Base-by-base conservation (phyloP, 2,113 vertebrate genomes). In the Calonectris borealis region DNA sequence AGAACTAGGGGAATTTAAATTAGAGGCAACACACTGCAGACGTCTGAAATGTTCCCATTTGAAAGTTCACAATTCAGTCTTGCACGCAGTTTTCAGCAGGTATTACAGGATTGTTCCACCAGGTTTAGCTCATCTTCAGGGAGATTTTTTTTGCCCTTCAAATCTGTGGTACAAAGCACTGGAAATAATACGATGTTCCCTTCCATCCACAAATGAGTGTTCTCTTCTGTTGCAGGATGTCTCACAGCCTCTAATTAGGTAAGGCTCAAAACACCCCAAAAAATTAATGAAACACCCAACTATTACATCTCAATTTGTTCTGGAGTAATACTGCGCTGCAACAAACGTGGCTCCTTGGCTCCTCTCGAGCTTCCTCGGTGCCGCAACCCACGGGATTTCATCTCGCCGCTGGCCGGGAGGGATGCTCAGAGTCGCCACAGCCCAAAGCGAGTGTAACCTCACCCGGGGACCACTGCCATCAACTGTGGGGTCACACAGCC, bases 301-400 rank as follows among this genome's bases (percentile, higher is more conserved):
- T 51, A 31, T 34, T 16, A 4, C 38, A 34, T 22, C 51, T 52
- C 24, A 0, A 31, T 88, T 86, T 81, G 7, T 61, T 9, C 76
- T 42, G 58, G n/a, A 64, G 57, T 8, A 13, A 13, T 0, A 0
- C 25, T 19, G 46, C 22, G 2, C 38, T 65, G 49, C n/a, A 29
- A 16, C 9, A 32, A 19, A 48, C 0, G 5, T 10, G 44, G n/a
- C n/a, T n/a, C n/a, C 11, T 48, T 40, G 82, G 31, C 24, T 78
- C 18, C 36, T 70, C 46, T 34, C 61, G 31, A 38, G 9, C 69
- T 9, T 20, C 58, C 68, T 42, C 2, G 0, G 66, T 14, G 21
- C 44, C 2, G 0, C 16, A 18, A 58, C 60, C 34, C 16, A 0
- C 0, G 4, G 61, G 42, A 36, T 68, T 66, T 4, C 2, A 1